Evolutionary conservation across 2,888 invertebrate genomes (phyloP).

Genomic region (Argyresthia goedartella): DNA sequence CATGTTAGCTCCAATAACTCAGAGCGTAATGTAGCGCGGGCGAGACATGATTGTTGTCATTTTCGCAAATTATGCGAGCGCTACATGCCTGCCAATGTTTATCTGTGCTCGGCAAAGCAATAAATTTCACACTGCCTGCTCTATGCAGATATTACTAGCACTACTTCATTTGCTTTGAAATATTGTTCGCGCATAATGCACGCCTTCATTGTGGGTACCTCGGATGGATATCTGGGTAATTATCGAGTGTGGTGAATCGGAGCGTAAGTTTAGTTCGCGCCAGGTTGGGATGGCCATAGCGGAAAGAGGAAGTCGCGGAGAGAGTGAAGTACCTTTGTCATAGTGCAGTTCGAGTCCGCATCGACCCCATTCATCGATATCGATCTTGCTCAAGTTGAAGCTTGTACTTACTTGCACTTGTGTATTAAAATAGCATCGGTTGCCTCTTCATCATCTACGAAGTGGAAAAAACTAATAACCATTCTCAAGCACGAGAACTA

Average conservation of each 20-base stretch:
- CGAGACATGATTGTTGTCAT: constrained; percentile 61
- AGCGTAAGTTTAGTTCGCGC: too few relatives aligned
- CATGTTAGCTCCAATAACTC: constrained; percentile 31
- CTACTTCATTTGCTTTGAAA: constrained; percentile 20
- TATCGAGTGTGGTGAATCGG: too few relatives aligned
- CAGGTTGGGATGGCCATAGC: too few relatives aligned
- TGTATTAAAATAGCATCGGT: too few relatives aligned
- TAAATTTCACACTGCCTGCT: constrained; percentile 43
- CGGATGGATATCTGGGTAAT: background rate
- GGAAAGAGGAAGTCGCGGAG: background rate
- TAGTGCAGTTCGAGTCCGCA: too few relatives aligned
- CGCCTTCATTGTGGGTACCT: constrained; percentile 1
- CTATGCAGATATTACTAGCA: constrained; percentile 40
- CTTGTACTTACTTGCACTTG: too few relatives aligned
- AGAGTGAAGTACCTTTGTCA: too few relatives aligned
- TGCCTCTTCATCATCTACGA: too few relatives aligned
- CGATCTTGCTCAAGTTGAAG: too few relatives aligned
- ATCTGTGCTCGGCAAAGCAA: constrained; percentile 53
- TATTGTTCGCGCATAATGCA: constrained; percentile 7
- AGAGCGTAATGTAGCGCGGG: constrained; percentile 56
- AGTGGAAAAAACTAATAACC: too few relatives aligned
- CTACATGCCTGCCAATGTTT: constrained; percentile 57
- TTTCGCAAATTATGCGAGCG: constrained; percentile 60
- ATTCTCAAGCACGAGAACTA: too few relatives aligned
- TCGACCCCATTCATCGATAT: too few relatives aligned